A percentile compares a stretch with the other conserved stretches of the same genome.
Conservation (phyloP, 2,797 vertebrate species). For the Megalops cyprinoides region DNA sequence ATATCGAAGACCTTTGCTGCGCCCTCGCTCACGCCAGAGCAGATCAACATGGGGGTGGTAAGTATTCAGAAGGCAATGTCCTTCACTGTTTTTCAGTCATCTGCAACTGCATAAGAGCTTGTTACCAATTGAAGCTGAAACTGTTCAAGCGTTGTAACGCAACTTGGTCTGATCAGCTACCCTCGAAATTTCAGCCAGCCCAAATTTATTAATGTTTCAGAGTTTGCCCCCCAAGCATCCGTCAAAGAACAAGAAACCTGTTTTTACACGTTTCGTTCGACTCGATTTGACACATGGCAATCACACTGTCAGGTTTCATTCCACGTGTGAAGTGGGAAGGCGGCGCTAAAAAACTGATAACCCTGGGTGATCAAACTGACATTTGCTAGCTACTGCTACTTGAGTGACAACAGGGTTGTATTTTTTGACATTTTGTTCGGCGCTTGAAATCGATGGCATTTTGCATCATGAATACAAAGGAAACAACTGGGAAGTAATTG, state of each 20-base stretch:
- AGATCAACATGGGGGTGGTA: constrained; percentile 36
- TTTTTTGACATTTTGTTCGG: not conserved
- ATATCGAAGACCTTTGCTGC: constrained; percentile 34
- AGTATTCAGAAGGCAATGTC: not conserved
- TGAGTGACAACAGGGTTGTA: no score
- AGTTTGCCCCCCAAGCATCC: no score
- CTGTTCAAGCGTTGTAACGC: no score
- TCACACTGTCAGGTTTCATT: not conserved
- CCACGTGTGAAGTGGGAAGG: not conserved
- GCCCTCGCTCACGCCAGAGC: constrained; percentile 26
- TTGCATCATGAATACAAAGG: not conserved
- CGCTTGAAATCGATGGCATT: not conserved
- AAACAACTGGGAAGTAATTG: not conserved
- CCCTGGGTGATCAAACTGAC: no score
- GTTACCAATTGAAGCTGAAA: no score
- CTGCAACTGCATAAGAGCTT: not conserved
- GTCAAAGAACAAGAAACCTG: not conserved
- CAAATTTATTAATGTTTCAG: no score
- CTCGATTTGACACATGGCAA: not conserved
- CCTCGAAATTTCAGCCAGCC: no score
- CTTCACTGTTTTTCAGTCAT: not conserved
- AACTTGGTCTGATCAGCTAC: no score
- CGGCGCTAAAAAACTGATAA: no score
- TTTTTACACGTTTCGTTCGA: not conserved
- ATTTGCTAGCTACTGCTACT: no score